phyloP scores from a whole-genome alignment of 2,888 invertebrate species.

The Lamproptera curius region DNA sequence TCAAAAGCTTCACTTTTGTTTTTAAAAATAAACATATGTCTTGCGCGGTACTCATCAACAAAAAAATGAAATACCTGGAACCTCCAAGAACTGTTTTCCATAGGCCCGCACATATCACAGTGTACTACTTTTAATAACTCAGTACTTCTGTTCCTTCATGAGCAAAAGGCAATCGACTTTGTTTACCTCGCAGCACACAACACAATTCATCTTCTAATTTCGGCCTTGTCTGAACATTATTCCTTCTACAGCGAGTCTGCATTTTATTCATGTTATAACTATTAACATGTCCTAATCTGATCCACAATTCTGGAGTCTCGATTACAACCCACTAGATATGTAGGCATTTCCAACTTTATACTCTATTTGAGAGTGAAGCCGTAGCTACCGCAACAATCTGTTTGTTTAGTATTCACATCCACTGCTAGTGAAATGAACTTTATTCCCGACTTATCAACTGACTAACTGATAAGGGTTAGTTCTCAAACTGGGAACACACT shows the following conservation, averaged over 20 bases:
- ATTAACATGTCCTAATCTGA: conserved; percentile 23
- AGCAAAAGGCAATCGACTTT: conserved; percentile 11
- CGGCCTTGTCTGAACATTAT: conserved; percentile 1
- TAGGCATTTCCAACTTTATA: neutral
- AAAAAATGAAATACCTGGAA: neutral
- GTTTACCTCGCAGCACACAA: conserved; percentile 15
- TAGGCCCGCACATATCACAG: neutral
- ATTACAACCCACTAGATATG: neutral
- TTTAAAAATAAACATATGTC: neutral
- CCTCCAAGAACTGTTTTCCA: neutral
- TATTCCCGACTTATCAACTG: conserved; percentile 20
- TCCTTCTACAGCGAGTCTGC: too few relatives aligned
- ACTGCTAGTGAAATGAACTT: too few relatives aligned
- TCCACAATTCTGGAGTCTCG: conserved; percentile 17
- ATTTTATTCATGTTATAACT: conserved; percentile 20
- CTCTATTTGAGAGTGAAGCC: neutral
- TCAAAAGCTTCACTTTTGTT: neutral
- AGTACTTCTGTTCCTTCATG: neutral
- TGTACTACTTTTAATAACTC: neutral
- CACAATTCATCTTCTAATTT: conserved; percentile 13
- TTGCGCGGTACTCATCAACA: neutral
- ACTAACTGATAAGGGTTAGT: conserved; percentile 21
- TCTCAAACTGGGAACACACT: conserved; percentile 4
- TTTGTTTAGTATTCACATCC: conserved; percentile 15
- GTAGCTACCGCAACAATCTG: conserved; percentile 17